Percentiles rank a stretch among this genome's conserved stretches.
phyloP scores from a whole-genome alignment of 1,140 invertebrate genomes.

The Pomacea maculata region DNA sequence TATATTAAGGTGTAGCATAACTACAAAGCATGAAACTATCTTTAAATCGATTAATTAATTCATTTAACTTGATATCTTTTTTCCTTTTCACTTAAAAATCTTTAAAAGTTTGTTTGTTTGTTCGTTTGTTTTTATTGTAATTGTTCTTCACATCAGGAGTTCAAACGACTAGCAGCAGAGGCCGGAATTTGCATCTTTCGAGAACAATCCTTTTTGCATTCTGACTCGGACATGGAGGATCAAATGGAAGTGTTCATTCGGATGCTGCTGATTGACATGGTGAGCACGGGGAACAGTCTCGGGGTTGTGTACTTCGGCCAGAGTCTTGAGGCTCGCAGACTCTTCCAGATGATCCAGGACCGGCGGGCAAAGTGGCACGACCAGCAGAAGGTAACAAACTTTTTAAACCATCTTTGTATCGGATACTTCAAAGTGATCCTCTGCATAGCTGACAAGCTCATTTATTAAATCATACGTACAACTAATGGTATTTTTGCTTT shows the following conservation, averaged over 20 bases:
- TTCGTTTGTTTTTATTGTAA: neutral
- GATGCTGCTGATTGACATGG: slow-evolving; percentile 1
- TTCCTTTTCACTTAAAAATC: no score
- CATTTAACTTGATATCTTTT: no score
- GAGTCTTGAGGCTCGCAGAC: neutral
- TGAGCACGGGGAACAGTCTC: slow-evolving; percentile 3
- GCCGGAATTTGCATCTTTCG: slow-evolving; percentile 21
- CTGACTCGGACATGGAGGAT: slow-evolving; percentile 1
- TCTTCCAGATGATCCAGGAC: slow-evolving; percentile 23
- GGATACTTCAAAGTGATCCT: no score
- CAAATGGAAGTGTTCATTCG: slow-evolving; percentile 5
- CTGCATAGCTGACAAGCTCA: no score
- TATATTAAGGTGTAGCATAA: no score
- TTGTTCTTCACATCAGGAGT: neutral
- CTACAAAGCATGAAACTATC: no score
- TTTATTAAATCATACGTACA: no score
- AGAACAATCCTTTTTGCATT: slow-evolving; percentile 6
- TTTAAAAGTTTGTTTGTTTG: no score
- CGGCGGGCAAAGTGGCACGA: slow-evolving; percentile 20
- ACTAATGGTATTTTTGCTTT: no score
- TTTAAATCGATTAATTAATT: no score
- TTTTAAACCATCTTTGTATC: no score
- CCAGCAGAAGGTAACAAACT: neutral
- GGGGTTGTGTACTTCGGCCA: slow-evolving; percentile 24
- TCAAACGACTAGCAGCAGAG: slow-evolving; percentile 24